These are phyloP conservation scores for Aporophyla nigra DNA, from an alignment of 2,888 invertebrate species.

Conservation along the genomic window DNA sequence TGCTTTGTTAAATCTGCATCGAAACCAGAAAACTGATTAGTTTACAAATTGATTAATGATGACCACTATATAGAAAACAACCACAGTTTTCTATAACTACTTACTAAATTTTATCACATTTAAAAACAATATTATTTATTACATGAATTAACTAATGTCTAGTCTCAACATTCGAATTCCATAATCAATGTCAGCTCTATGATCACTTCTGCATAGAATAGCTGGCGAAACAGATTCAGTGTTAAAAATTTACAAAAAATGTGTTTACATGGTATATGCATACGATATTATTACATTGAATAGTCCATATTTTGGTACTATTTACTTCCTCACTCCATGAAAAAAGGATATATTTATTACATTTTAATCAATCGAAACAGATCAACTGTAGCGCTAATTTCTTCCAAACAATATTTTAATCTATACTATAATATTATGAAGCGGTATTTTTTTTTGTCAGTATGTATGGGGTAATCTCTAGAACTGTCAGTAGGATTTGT, in stretches of 20 bases:
- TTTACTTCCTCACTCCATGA: not conserved
- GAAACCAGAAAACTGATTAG: constrained; percentile 3
- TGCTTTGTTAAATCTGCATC: constrained; percentile 1
- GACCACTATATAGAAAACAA: constrained; percentile 8
- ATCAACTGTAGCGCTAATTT: not conserved
- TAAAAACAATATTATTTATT: constrained; percentile 37
- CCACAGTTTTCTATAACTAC: constrained; percentile 12
- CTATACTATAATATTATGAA: too few relatives aligned
- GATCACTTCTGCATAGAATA: not conserved
- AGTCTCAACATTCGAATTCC: not conserved
- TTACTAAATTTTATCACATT: constrained; percentile 57
- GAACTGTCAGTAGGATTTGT: too few relatives aligned
- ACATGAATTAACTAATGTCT: constrained; percentile 29
- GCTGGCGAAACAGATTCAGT: constrained; percentile 33
- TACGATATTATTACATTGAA: not conserved
- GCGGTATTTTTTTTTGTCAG: too few relatives aligned
- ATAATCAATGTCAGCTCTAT: not conserved
- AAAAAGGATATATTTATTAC: constrained; percentile 1
- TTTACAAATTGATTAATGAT: constrained; percentile 6
- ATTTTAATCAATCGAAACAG: not conserved
- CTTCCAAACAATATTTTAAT: not conserved
- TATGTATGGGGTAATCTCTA: too few relatives aligned
- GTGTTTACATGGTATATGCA: not conserved
- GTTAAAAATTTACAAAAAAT: not conserved
- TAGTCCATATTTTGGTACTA: not conserved